phyloP scores from a whole-genome alignment of 1,140 invertebrate species.

The Laodelphax striatellus region DNA sequence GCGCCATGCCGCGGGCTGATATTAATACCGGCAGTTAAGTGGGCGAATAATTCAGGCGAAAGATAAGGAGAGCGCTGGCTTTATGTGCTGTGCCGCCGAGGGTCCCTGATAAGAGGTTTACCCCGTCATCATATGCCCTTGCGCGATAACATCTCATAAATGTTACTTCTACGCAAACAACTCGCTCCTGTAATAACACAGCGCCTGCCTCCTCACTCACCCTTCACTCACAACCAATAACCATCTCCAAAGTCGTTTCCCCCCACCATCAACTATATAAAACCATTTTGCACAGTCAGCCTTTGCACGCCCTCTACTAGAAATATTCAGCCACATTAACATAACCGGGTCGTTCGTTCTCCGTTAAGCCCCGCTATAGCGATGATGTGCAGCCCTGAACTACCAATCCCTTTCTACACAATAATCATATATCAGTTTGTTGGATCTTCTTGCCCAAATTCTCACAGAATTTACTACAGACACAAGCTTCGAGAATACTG shows the following conservation, averaged over 20 bases:
- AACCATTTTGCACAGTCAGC: not conserved
- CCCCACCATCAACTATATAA: not conserved
- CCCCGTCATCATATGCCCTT: not conserved
- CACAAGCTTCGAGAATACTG: too few species aligned
- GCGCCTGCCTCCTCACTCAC: not conserved
- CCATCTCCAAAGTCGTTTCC: not conserved
- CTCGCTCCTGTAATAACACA: not conserved
- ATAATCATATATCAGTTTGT: too few species aligned
- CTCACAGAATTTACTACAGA: too few species aligned
- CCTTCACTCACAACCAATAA: not conserved
- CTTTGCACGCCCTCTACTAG: too few species aligned
- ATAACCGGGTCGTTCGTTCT: too few species aligned
- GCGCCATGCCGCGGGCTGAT: not conserved
- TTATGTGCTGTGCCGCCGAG: too few species aligned
- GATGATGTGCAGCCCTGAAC: too few species aligned
- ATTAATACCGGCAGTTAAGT: constrained; percentile 2
- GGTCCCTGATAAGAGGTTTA: not conserved
- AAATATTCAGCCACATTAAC: too few species aligned
- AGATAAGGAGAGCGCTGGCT: not conserved
- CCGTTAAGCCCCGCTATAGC: too few species aligned
- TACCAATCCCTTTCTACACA: too few species aligned
- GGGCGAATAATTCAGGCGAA: constrained; percentile 1
- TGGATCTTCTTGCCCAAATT: too few species aligned
- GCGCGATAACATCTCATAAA: not conserved
- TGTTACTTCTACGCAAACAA: constrained; percentile 1